These are phyloP conservation scores for Marisa cornuarietis DNA, from an alignment of 1,140 invertebrate genomes.

Conservation along the genomic window DNA sequence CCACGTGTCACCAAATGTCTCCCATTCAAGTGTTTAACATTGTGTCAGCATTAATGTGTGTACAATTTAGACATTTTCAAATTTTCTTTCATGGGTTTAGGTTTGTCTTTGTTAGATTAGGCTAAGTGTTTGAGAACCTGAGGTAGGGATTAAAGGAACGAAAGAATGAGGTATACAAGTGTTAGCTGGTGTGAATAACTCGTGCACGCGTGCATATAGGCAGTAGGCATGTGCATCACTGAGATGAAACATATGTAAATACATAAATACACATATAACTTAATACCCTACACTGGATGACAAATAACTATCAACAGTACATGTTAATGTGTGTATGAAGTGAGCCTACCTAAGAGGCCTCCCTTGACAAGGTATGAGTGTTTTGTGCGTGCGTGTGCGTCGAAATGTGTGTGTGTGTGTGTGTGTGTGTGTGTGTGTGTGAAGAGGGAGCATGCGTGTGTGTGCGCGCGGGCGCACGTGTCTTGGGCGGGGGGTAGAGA, in stretches of 20 bases:
- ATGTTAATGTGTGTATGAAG: neutral
- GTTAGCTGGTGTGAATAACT: neutral
- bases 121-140: too few relatives aligned
- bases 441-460: neutral
- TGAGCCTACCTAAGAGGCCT: too few relatives aligned
- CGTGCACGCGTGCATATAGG: neutral
- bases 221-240: neutral
- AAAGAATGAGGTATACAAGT: too few relatives aligned
- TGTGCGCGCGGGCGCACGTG: neutral
- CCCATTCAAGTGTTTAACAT: too few relatives aligned
- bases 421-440: conserved; percentile 14
- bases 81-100: too few relatives aligned
- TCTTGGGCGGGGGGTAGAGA: neutral
- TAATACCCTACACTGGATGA: neutral
- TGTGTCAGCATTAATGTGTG: too few relatives aligned
- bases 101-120: too few relatives aligned
- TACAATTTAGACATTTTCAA: too few relatives aligned
- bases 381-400: conserved; percentile 6
- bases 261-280: neutral
- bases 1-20: too few relatives aligned
- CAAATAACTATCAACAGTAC: neutral
- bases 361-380: too few relatives aligned
- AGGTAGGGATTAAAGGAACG: too few relatives aligned
- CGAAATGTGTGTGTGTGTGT: conserved; percentile 11
- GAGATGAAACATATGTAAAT: neutral